phyloP scores from a whole-genome alignment of 2,113 vertebrate species.

The Dromiciops gliroides region DNA sequence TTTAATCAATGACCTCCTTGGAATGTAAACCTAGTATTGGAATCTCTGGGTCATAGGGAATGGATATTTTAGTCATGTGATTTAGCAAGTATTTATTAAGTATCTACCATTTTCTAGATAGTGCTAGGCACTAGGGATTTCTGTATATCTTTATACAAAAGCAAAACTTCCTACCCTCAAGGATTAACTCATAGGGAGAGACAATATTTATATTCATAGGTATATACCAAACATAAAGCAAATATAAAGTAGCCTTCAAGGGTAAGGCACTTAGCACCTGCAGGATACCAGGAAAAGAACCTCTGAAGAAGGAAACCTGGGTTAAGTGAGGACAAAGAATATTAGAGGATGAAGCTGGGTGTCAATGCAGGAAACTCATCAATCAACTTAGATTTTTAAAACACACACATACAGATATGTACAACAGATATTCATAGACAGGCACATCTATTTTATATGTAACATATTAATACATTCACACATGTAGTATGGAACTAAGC shows the following conservation, averaged over 20 bases:
- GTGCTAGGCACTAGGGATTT: not conserved
- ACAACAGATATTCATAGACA: not conserved
- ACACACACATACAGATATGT: not conserved
- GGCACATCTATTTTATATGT: not conserved
- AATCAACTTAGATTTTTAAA: not conserved
- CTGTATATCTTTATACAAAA: not conserved
- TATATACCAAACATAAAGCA: not conserved
- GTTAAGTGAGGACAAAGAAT: not conserved
- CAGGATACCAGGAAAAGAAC: too few species aligned
- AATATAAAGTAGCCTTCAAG: not conserved
- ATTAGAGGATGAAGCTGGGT: not conserved
- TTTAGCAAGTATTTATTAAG: not conserved
- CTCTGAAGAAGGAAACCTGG: not conserved
- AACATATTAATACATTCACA: not conserved
- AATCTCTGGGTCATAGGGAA: not conserved
- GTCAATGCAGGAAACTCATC: not conserved
- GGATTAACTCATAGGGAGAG: not conserved
- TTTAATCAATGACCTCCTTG: not conserved
- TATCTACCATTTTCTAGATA: not conserved
- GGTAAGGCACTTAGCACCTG: not conserved
- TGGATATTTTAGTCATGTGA: not conserved
- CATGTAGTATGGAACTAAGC: not conserved
- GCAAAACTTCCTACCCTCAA: not conserved
- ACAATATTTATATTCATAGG: not conserved
- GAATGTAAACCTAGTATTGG: not conserved